Conservation (phyloP, 2,797 vertebrate genomes). For the Psittacula derbiana region DNA sequence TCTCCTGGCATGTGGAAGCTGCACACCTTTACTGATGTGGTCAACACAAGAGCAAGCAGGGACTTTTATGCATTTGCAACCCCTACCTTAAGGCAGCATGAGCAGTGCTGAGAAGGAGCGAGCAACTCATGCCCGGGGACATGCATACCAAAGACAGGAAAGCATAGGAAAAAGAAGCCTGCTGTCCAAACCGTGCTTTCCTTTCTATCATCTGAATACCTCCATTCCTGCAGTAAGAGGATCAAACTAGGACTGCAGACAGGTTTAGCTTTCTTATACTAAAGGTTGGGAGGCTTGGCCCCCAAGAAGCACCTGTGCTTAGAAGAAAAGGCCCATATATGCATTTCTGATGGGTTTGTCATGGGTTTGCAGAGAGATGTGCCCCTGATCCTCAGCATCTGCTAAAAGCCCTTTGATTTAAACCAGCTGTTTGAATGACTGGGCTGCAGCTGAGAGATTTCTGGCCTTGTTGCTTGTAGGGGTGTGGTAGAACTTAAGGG, state of each 20-base stretch:
- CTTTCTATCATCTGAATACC: background rate
- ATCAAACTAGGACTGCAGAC: background rate
- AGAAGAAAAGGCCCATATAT: background rate
- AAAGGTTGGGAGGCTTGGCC: accelerated
- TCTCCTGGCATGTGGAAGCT: background rate
- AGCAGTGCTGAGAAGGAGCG: background rate
- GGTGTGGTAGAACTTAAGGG: background rate
- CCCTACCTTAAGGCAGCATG: background rate
- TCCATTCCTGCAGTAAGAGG: background rate
- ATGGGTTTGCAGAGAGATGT: background rate
- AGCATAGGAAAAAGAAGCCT: background rate
- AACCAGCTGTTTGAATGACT: background rate
- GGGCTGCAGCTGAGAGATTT: background rate
- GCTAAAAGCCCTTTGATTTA: background rate
- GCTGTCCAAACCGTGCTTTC: background rate
- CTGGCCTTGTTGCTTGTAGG: background rate
- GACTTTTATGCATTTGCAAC: background rate
- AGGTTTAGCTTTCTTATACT: background rate
- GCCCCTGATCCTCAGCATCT: background rate
- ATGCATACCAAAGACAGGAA: background rate
- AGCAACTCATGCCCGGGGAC: background rate
- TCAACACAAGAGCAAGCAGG: background rate
- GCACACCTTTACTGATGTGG: background rate
- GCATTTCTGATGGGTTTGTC: background rate
- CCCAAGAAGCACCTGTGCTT: background rate